Conservation (phyloP, 2,113 vertebrate genomes). For the Festucalex cinctus region DNA sequence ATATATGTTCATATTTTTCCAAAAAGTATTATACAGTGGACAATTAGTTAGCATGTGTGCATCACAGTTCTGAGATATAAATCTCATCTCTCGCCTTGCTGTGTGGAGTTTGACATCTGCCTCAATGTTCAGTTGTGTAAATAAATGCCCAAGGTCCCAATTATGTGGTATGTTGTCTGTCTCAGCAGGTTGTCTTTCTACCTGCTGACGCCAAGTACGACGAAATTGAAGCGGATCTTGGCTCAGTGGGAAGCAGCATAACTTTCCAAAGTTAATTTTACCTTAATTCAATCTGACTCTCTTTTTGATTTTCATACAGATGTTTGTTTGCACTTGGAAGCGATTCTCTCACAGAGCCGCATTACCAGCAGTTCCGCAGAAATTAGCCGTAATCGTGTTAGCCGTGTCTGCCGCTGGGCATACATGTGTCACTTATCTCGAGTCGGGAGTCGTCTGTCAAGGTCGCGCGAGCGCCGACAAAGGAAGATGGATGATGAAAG, state of each 20-base stretch:
- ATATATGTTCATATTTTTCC: too few species aligned
- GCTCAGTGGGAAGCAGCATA: slow-evolving; percentile 27
- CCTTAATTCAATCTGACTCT: slow-evolving; percentile 44
- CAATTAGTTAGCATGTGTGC: too few species aligned
- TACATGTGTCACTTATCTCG: slow-evolving; percentile 39
- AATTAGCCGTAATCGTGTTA: slow-evolving; percentile 57
- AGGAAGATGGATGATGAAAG: slow-evolving; percentile 7
- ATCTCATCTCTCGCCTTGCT: too few species aligned
- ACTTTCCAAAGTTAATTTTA: slow-evolving; percentile 51
- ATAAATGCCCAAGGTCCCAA: neutral
- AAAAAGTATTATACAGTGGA: too few species aligned
- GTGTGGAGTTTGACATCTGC: too few species aligned
- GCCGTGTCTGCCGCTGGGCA: slow-evolving; percentile 23
- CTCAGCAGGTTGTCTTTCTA: slow-evolving; percentile 15
- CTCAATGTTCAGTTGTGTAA: neutral
- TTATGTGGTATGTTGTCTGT: neutral
- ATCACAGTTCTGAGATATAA: too few species aligned
- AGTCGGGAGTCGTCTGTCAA: slow-evolving; percentile 17
- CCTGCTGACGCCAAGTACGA: slow-evolving; percentile 46
- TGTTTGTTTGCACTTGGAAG: slow-evolving; percentile 11
- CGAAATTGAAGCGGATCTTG: slow-evolving; percentile 47
- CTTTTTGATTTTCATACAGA: neutral
- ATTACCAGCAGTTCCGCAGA: slow-evolving; percentile 51
- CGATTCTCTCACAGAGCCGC: slow-evolving; percentile 22
- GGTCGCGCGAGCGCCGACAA: slow-evolving; percentile 4